These are phyloP conservation scores for Petroica traversi DNA, from an alignment of 2,113 vertebrate species.

Conservation along the genomic window DNA sequence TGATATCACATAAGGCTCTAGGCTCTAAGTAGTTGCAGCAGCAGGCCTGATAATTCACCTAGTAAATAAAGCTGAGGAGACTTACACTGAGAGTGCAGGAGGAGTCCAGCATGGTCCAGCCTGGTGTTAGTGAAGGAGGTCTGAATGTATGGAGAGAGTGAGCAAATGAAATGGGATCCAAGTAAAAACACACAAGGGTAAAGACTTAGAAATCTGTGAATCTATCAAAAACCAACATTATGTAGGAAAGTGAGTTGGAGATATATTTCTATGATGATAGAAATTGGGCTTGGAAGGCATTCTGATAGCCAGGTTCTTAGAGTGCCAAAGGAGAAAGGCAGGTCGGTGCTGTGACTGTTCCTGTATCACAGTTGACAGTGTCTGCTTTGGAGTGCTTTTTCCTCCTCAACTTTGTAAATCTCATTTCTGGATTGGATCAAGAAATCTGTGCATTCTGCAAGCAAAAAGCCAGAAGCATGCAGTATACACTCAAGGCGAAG, in stretches of 20 bases:
- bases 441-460: background rate
- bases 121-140: background rate
- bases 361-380: background rate
- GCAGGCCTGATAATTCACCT: background rate
- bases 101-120: background rate
- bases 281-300: background rate
- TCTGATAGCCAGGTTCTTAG: background rate
- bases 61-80: background rate
- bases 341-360: background rate
- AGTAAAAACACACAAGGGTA: background rate
- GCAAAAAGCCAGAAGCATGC: background rate
- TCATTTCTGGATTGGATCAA: background rate
- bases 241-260: background rate
- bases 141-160: background rate
- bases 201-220: background rate
- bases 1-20: background rate
- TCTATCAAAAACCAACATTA: background rate
- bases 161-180: background rate
- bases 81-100: background rate
- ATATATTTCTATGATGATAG: fast-evolving
- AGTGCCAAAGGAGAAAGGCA: background rate
- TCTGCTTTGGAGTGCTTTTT: background rate
- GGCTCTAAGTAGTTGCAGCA: background rate
- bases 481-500: fast-evolving
- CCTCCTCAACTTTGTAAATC: background rate